Percentiles rank a stretch among this genome's conserved stretches.
Evolutionary conservation across 1,140 invertebrate species (phyloP).

Genomic region (Diachasmimorpha longicaudata): DNA sequence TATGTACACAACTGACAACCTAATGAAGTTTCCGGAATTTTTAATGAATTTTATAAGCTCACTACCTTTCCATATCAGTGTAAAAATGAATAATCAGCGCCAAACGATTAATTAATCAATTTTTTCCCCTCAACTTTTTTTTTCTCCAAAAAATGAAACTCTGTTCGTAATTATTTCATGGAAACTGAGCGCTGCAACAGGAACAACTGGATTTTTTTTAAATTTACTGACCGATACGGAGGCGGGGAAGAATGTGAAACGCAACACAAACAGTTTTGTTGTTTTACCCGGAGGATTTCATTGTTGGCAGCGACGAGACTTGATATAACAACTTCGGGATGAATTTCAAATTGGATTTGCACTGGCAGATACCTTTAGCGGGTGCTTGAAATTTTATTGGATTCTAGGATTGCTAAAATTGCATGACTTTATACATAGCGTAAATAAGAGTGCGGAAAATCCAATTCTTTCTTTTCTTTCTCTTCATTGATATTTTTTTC

Average conservation of each 20-base stretch:
- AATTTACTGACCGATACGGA: background rate
- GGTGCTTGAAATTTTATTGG: slow-evolving; percentile 21
- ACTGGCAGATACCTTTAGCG: background rate
- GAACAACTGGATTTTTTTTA: no score
- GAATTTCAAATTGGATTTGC: slow-evolving; percentile 26
- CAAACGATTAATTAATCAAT: no score
- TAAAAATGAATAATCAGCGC: no score
- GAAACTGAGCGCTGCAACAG: no score
- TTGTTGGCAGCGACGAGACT: slow-evolving; percentile 16
- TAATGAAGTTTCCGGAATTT: no score
- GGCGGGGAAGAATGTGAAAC: background rate
- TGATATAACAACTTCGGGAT: slow-evolving; percentile 19
- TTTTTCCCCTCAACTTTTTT: background rate
- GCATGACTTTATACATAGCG: background rate
- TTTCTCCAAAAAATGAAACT: background rate
- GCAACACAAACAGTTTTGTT: background rate
- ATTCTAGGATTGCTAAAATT: slow-evolving; percentile 11
- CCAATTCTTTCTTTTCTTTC: background rate
- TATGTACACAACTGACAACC: background rate
- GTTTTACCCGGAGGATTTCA: slow-evolving; percentile 2
- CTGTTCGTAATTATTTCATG: no score
- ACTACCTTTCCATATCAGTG: no score
- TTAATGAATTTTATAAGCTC: no score
- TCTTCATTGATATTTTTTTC: background rate
- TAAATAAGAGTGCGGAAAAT: background rate